Evolutionary conservation across 1,140 invertebrate genomes (phyloP).

Genomic region (Drosophila kanapiae): DNA sequence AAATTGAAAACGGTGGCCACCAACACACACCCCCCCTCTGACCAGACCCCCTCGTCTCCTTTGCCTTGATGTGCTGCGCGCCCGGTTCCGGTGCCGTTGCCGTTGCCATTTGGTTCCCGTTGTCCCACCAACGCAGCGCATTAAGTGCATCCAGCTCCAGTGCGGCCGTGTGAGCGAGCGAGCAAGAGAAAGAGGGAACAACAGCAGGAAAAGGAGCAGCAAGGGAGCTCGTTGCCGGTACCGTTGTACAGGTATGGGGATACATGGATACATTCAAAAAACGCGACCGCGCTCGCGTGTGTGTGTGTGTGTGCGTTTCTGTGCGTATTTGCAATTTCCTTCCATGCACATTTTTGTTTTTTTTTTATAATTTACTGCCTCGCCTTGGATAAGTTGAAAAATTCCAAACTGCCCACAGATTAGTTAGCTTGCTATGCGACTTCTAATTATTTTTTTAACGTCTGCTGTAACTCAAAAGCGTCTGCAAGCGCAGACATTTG

Average conservation of each 20-base stretch:
- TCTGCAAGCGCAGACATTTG: constrained; percentile 46
- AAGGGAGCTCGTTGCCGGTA: constrained; percentile 38
- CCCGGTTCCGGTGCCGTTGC: constrained; percentile 77
- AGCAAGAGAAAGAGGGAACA: constrained; percentile 19
- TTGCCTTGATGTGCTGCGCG: constrained; percentile 64
- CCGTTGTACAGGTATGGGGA: constrained; percentile 45
- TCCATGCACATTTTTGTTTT: constrained; percentile 32
- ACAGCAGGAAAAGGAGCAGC: constrained; percentile 27
- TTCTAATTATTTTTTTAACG: constrained; percentile 11
- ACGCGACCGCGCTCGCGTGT: not conserved
- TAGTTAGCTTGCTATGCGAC: constrained; percentile 8
- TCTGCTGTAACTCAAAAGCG: constrained; percentile 41
- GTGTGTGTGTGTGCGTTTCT: constrained; percentile 8
- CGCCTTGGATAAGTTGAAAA: constrained; percentile 36
- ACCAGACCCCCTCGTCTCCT: constrained; percentile 19
- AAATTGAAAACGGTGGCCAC: constrained; percentile 62
- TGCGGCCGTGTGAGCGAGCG: constrained; percentile 19
- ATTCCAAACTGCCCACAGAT: constrained; percentile 42
- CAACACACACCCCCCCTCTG: constrained; percentile 30
- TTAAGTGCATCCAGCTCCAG: constrained; percentile 18
- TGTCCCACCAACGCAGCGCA: constrained; percentile 45
- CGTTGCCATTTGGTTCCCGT: constrained; percentile 62
- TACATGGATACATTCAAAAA: constrained; percentile 48
- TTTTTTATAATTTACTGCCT: constrained; percentile 26
- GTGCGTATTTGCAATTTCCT: constrained; percentile 35